Evolutionary conservation across 1,140 invertebrate species (phyloP).

Genomic region (Pemphigus obesinymphae): DNA sequence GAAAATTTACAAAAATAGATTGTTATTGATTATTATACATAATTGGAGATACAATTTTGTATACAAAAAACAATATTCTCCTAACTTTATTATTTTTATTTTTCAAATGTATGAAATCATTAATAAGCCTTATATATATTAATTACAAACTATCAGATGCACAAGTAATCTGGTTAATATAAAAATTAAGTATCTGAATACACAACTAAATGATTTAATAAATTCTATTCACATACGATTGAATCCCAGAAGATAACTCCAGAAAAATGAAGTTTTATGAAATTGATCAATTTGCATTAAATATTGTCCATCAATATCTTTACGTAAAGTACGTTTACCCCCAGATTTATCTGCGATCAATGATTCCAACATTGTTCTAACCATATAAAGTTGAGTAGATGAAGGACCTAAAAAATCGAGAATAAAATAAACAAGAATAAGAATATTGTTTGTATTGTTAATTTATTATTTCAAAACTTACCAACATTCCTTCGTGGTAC

Average conservation of each 20-base stretch:
- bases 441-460: neutral
- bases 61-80: too few species aligned
- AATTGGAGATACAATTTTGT: too few species aligned
- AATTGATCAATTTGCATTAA: slow-evolving; percentile 90
- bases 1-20: too few species aligned
- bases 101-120: too few species aligned
- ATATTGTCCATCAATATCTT: slow-evolving; percentile 92
- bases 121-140: too few species aligned
- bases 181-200: too few species aligned
- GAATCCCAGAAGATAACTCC: slow-evolving; percentile 91
- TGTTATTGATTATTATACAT: too few species aligned
- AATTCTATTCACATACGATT: slow-evolving; percentile 59
- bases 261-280: slow-evolving; percentile 94
- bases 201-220: neutral
- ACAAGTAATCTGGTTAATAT: too few species aligned
- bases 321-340: slow-evolving; percentile 86
- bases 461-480: slow-evolving; percentile 50
- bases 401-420: slow-evolving; percentile 61
- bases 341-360: slow-evolving; percentile 95
- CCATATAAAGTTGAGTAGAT: slow-evolving; percentile 96
- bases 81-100: too few species aligned
- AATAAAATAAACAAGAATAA: neutral
- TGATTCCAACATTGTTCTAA: slow-evolving; percentile 96
- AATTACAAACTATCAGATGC: too few species aligned
- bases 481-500: slow-evolving; percentile 89